These are phyloP conservation scores for Liodrosophila aerea DNA, from an alignment of 2,888 invertebrate genomes.

Conservation along the genomic window DNA sequence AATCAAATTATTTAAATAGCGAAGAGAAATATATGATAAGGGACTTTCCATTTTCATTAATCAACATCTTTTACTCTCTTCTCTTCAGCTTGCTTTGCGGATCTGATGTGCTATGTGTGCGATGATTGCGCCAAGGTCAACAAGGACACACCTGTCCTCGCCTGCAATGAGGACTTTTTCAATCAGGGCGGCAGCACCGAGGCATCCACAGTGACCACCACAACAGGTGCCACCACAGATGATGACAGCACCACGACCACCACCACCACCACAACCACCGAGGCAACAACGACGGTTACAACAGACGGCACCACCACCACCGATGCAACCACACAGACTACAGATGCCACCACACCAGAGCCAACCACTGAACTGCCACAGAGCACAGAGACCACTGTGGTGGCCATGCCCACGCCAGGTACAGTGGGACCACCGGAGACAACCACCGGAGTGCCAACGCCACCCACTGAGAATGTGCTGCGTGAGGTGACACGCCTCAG, in stretches of 20 bases:
- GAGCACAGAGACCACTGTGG: constrained; percentile 29
- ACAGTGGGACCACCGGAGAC: constrained; percentile 56
- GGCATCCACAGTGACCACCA: constrained; percentile 63
- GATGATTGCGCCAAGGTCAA: constrained; percentile 69
- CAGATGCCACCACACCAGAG: constrained; percentile 31
- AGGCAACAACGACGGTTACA: not conserved
- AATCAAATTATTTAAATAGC: not conserved
- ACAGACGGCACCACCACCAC: constrained; percentile 22
- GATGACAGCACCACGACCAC: constrained; percentile 12
- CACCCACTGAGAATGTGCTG: constrained; percentile 45
- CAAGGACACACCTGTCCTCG: constrained; percentile 56
- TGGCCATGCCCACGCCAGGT: constrained; percentile 54
- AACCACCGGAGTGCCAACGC: constrained; percentile 67
- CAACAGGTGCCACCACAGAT: constrained; percentile 27
- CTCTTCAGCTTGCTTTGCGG: constrained; percentile 57
- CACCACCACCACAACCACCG: not conserved
- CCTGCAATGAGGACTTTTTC: constrained; percentile 74
- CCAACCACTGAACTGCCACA: constrained; percentile 11
- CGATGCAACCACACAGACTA: constrained; percentile 1
- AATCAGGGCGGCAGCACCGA: constrained; percentile 51
- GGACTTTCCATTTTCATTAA: no score
- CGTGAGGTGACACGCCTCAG: constrained; percentile 31
- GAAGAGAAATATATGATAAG: not conserved
- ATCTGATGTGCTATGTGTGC: constrained; percentile 79
- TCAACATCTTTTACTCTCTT: no score